Conservation (phyloP, 2,888 invertebrate genomes). For the Coronaproctus castanopsis region DNA sequence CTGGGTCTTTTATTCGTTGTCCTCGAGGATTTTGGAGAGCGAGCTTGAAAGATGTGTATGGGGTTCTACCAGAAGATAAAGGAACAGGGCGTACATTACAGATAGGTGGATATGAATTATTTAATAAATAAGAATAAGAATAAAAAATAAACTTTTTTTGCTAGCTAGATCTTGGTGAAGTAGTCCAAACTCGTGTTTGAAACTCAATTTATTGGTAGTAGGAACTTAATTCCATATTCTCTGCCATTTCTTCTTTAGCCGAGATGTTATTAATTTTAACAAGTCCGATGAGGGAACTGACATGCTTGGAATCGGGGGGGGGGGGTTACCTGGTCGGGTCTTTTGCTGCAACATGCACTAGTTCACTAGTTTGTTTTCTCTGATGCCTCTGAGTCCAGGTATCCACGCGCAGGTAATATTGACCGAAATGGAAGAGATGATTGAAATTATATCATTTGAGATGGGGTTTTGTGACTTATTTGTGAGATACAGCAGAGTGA, state of each 20-base stretch:
- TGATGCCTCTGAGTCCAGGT: not conserved
- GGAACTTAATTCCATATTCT: not conserved
- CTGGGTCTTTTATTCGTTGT: not conserved
- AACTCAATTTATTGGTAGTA: not conserved
- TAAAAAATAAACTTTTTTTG: not conserved
- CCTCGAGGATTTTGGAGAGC: not conserved
- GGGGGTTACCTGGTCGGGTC: not conserved
- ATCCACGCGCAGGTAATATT: not conserved
- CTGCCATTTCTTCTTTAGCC: not conserved
- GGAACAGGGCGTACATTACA: not conserved
- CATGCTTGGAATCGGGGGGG: not conserved
- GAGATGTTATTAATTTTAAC: not conserved
- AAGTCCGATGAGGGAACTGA: not conserved
- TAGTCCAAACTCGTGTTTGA: not conserved
- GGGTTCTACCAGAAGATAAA: not conserved
- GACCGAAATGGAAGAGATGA: not conserved
- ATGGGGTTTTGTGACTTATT: not conserved
- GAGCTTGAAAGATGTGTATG: not conserved
- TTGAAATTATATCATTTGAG: not conserved
- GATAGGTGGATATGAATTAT: not conserved
- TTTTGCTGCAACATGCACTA: not conserved
- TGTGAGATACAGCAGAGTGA: too few relatives aligned
- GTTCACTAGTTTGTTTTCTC: not conserved
- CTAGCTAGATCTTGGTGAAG: not conserved
- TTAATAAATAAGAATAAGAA: not conserved